Conservation (phyloP, 2,113 vertebrate genomes). For the Recurvirostra avosetta region DNA sequence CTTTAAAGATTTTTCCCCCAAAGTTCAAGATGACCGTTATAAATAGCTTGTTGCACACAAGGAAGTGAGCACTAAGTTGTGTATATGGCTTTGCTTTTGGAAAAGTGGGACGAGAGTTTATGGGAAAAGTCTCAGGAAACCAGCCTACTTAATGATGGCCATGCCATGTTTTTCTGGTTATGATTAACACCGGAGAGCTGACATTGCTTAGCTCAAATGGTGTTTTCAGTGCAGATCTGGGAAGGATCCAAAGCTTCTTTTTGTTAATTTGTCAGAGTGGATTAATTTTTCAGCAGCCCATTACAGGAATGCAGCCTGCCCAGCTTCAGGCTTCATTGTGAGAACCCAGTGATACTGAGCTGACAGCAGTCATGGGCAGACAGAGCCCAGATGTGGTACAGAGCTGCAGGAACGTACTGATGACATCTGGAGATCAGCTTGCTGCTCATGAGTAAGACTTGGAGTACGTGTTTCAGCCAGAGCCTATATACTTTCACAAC, state of each 20-base stretch:
- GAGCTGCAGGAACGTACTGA: background rate
- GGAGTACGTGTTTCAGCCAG: background rate
- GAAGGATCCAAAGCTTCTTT: slow-evolving; percentile 41
- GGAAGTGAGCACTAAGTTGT: background rate
- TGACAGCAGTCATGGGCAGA: background rate
- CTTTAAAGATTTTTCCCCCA: background rate
- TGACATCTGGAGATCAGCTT: slow-evolving; percentile 50
- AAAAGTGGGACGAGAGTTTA: background rate
- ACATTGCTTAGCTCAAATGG: background rate
- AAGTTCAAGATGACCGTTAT: background rate
- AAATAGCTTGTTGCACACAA: background rate
- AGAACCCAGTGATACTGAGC: background rate
- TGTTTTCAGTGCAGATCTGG: background rate
- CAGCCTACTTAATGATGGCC: background rate
- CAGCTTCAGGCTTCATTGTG: background rate
- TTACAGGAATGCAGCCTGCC: background rate
- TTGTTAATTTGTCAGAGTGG: slow-evolving; percentile 55
- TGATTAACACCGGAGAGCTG: background rate
- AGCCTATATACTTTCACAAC: background rate
- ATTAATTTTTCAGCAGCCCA: slow-evolving; percentile 61
- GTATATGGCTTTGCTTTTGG: background rate
- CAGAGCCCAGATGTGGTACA: slow-evolving; percentile 21
- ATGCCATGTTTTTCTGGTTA: background rate
- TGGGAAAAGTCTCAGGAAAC: background rate
- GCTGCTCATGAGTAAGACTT: background rate